Percentiles rank a stretch among this genome's conserved stretches.
Evolutionary conservation across 2,797 vertebrate species (phyloP).

Genomic region (Rhodeus uyekii): DNA sequence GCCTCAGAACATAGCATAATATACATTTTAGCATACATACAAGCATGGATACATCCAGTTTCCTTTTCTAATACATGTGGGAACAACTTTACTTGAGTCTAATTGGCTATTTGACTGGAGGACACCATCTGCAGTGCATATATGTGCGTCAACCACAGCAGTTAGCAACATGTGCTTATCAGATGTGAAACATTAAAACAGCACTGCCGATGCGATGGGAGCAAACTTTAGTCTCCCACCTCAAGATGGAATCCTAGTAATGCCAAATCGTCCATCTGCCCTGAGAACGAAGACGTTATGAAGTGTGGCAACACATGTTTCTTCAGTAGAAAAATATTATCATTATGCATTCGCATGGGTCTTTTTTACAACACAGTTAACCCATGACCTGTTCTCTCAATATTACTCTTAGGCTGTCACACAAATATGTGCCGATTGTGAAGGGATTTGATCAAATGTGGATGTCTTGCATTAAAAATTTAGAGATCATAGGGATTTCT

Average conservation of each 20-base stretch:
- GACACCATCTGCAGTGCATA: slow-evolving; percentile 34
- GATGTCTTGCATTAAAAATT: slow-evolving; percentile 9
- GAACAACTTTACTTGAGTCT: slow-evolving; percentile 25
- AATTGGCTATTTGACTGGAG: slow-evolving; percentile 40
- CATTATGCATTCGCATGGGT: slow-evolving; percentile 13
- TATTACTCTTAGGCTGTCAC: background rate
- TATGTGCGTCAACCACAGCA: slow-evolving; percentile 22
- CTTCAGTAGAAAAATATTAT: slow-evolving; percentile 37
- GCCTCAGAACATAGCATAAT: background rate
- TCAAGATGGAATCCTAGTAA: no score
- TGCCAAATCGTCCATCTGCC: slow-evolving; percentile 20
- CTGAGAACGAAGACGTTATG: slow-evolving; percentile 3
- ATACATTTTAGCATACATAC: background rate
- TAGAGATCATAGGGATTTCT: background rate
- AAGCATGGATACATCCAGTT: background rate
- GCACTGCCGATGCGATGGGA: background rate
- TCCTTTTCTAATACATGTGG: slow-evolving; percentile 31
- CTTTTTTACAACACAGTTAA: slow-evolving; percentile 22
- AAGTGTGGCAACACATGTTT: slow-evolving; percentile 27
- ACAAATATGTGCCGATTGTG: slow-evolving; percentile 6
- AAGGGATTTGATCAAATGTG: background rate
- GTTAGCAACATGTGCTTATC: slow-evolving; percentile 37
- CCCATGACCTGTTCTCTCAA: background rate
- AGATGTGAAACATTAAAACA: slow-evolving; percentile 5
- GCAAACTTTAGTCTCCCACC: no score